Percentiles rank a stretch among this genome's conserved stretches.
Evolutionary conservation across 2,888 invertebrate genomes (phyloP).

Genomic region (Melangyna quadrimaculata): DNA sequence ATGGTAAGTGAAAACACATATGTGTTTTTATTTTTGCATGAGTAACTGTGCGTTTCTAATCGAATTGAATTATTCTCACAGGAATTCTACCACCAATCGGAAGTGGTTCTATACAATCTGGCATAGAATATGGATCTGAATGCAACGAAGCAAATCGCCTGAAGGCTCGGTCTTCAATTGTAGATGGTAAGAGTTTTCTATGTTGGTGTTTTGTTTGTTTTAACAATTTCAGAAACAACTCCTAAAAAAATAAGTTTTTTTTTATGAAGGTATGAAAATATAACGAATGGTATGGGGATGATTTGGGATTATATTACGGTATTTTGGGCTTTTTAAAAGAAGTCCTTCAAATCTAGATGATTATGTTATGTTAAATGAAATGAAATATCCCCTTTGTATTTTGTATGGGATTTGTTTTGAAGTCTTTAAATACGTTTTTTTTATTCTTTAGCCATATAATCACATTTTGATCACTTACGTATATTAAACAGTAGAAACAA

Average conservation of each 20-base stretch:
- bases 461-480: too few species aligned
- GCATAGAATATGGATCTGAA: constrained; percentile 86
- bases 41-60: constrained; percentile 41
- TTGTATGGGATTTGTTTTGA: too few species aligned
- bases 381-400: background rate
- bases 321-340: background rate
- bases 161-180: constrained; percentile 71
- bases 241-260: background rate
- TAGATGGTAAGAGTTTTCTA: constrained; percentile 73
- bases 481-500: too few species aligned
- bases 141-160: constrained; percentile 82
- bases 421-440: too few species aligned
- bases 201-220: background rate
- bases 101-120: constrained; percentile 80
- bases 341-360: background rate
- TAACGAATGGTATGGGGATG: background rate
- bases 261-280: background rate
- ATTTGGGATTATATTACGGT: too few species aligned
- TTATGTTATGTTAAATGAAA: background rate
- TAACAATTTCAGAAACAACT: background rate
- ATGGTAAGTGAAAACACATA: constrained; percentile 37
- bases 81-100: constrained; percentile 64
- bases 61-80: constrained; percentile 58
- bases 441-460: too few species aligned
- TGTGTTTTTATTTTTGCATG: background rate